These are phyloP conservation scores for Darevskia mixta DNA, from an alignment of 2,797 vertebrate genomes.

Conservation along the genomic window DNA sequence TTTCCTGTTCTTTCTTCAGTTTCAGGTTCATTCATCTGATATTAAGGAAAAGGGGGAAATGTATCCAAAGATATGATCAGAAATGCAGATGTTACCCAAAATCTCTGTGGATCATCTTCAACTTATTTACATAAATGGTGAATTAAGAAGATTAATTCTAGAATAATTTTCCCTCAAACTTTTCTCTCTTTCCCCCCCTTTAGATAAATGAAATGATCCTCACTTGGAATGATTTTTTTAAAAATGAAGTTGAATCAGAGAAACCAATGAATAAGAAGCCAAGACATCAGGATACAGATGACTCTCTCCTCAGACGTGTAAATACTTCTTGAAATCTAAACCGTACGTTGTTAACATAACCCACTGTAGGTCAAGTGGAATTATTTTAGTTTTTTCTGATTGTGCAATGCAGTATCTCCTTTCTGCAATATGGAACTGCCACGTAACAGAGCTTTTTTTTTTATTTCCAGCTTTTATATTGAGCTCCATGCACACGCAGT, in stretches of 20 bases:
- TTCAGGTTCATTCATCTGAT: background rate
- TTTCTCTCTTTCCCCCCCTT: background rate
- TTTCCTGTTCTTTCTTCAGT: background rate
- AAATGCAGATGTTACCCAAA: background rate
- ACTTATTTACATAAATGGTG: slow-evolving; percentile 18
- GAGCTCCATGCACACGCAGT: no score
- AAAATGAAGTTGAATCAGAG: background rate
- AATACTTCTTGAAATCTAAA: background rate
- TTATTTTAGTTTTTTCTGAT: background rate
- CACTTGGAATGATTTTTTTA: fast-evolving
- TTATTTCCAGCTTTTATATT: no score
- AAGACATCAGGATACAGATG: no score
- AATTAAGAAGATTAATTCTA: background rate
- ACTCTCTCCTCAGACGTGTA: background rate
- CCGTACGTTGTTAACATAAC: no score
- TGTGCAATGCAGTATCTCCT: no score
- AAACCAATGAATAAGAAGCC: background rate
- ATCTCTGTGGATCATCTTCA: background rate
- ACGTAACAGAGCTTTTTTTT: background rate
- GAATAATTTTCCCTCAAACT: background rate
- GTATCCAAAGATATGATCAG: background rate
- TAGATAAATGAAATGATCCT: background rate
- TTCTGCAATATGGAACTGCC: background rate
- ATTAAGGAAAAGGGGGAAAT: background rate
- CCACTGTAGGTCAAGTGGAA: background rate